phyloP scores from a whole-genome alignment of 64 coral and sea anemone genomes.

The Trachythela sp. region DNA sequence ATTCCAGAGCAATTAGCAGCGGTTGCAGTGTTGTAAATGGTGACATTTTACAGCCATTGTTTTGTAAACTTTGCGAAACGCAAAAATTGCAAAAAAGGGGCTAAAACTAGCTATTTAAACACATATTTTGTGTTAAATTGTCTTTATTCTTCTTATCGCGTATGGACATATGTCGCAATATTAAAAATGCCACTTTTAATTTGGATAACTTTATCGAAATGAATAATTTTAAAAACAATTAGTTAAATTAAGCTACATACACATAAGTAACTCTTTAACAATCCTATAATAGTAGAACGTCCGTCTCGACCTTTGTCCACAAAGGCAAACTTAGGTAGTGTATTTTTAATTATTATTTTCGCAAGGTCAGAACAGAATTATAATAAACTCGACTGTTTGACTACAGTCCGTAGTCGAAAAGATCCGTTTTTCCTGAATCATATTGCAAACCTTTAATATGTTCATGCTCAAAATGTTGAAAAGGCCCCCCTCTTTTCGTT shows the following conservation, averaged over 20 bases:
- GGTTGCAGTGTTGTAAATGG: neutral
- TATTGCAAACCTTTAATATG: too few species aligned
- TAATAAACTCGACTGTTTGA: too few species aligned
- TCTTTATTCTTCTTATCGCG: neutral
- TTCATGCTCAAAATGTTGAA: too few species aligned
- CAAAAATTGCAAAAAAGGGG: neutral
- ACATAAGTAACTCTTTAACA: too few species aligned
- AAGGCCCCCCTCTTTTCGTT: too few species aligned
- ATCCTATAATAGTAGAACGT: too few species aligned
- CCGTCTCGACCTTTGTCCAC: too few species aligned
- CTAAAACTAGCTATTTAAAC: neutral
- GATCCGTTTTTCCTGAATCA: too few species aligned
- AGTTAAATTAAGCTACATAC: too few species aligned
- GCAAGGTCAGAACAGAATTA: neutral
- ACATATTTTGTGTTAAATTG: neutral
- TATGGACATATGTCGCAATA: neutral
- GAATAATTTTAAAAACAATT: too few species aligned
- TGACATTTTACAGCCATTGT: neutral
- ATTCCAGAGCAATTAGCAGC: neutral
- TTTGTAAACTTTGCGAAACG: neutral
- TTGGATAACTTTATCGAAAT: neutral
- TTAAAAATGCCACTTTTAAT: neutral
- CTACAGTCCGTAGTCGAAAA: too few species aligned
- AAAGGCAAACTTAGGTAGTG: neutral
- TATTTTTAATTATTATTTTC: neutral